These are phyloP conservation scores for Epistrophe grossulariae DNA, from an alignment of 2,888 invertebrate genomes.

Conservation along the genomic window DNA sequence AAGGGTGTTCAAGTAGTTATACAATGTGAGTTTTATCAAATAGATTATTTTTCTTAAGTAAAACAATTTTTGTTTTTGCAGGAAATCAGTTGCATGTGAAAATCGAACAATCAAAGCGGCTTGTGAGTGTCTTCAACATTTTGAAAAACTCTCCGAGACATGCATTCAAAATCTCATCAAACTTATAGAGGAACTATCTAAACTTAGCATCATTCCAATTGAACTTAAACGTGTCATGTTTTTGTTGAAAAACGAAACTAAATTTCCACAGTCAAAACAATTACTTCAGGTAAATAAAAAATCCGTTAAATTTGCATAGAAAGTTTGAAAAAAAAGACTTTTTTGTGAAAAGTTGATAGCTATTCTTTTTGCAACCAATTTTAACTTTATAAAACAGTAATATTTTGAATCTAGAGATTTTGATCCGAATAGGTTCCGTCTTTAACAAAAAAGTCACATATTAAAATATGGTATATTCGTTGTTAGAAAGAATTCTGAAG, in stretches of 20 bases:
- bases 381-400: too few species aligned
- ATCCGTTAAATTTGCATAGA: background rate
- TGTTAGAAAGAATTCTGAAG: too few species aligned
- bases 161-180: conserved; percentile 85
- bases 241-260: conserved; percentile 80
- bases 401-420: too few species aligned
- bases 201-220: conserved; percentile 85
- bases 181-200: conserved; percentile 85
- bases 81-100: conserved; percentile 85
- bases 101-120: conserved; percentile 84
- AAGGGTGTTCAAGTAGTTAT: conserved; percentile 84
- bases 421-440: too few species aligned
- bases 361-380: too few species aligned
- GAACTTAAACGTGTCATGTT: conserved; percentile 86
- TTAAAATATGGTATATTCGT: too few species aligned
- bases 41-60: background rate
- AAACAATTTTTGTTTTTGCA: conserved; percentile 79
- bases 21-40: conserved; percentile 79
- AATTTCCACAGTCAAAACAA: conserved; percentile 81
- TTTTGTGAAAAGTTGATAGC: too few species aligned
- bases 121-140: conserved; percentile 83
- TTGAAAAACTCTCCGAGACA: conserved; percentile 82
- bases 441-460: too few species aligned
- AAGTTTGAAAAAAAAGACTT: too few species aligned
- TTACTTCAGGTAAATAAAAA: conserved; percentile 80